phyloP scores from a whole-genome alignment of 2,797 vertebrate genomes.

The Tapera naevia region DNA sequence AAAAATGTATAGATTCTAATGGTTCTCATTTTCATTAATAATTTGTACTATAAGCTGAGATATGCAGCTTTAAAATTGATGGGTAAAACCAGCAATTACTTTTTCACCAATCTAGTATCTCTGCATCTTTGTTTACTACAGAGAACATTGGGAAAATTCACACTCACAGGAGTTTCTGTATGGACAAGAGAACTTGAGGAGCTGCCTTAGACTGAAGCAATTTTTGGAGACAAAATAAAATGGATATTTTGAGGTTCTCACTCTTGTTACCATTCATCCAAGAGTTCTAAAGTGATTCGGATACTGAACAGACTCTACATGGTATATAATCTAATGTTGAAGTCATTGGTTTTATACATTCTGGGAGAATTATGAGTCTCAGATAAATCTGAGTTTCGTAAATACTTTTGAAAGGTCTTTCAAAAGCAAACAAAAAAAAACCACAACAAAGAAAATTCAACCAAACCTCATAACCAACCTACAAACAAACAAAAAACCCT shows the following conservation, averaged over 20 bases:
- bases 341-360: not conserved
- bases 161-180: not conserved
- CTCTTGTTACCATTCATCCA: not conserved
- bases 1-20: too few species aligned
- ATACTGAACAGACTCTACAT: not conserved
- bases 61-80: too few species aligned
- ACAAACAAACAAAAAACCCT: not conserved
- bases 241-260: not conserved
- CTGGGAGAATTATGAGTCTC: not conserved
- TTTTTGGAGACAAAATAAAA: not conserved
- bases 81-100: too few species aligned
- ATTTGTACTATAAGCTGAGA: too few species aligned
- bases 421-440: too few species aligned
- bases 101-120: too few species aligned
- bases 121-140: not conserved
- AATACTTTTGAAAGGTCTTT: not conserved
- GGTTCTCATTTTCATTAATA: too few species aligned
- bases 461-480: not conserved
- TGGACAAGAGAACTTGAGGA: not conserved
- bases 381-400: not conserved
- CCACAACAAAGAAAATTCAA: not conserved
- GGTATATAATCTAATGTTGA: not conserved
- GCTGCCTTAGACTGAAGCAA: not conserved
- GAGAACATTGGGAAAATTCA: not conserved
- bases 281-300: not conserved